Conservation (phyloP, 2,888 invertebrate genomes). For the Neoaliturus tenellus region DNA sequence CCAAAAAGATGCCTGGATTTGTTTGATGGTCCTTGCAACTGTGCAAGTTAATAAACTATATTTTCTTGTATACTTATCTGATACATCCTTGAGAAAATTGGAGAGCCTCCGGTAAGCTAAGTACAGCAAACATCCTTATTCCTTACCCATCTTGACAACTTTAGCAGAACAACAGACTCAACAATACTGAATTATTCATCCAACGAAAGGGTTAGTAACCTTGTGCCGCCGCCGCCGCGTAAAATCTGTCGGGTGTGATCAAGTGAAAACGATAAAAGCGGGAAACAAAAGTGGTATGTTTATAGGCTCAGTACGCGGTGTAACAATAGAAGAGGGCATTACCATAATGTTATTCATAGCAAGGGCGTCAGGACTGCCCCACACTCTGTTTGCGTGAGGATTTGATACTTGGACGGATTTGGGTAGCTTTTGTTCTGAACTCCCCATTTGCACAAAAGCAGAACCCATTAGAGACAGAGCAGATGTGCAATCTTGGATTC, state of each 20-base stretch:
- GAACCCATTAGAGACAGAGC: background rate
- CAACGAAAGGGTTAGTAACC: conserved; percentile 9
- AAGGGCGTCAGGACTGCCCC: conserved; percentile 16
- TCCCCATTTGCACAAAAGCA: background rate
- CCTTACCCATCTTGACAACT: no score
- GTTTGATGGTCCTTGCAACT: no score
- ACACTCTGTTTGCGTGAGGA: conserved; percentile 47
- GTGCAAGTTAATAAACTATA: no score
- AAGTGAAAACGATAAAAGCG: conserved; percentile 13
- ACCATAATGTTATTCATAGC: conserved; percentile 35
- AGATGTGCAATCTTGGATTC: background rate
- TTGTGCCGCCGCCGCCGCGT: background rate
- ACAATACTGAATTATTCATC: conserved; percentile 9
- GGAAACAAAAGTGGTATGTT: background rate
- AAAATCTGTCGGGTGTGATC: background rate
- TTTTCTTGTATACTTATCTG: no score
- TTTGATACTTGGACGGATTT: conserved; percentile 21
- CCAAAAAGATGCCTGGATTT: no score
- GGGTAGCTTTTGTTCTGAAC: background rate
- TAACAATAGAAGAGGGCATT: conserved; percentile 29
- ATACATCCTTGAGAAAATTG: no score
- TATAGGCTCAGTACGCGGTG: background rate
- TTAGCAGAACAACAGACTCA: no score
- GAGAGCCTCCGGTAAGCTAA: no score
- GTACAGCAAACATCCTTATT: no score